phyloP scores from a whole-genome alignment of 2,113 vertebrate genomes.

The Romanogobio albipinnatus region DNA sequence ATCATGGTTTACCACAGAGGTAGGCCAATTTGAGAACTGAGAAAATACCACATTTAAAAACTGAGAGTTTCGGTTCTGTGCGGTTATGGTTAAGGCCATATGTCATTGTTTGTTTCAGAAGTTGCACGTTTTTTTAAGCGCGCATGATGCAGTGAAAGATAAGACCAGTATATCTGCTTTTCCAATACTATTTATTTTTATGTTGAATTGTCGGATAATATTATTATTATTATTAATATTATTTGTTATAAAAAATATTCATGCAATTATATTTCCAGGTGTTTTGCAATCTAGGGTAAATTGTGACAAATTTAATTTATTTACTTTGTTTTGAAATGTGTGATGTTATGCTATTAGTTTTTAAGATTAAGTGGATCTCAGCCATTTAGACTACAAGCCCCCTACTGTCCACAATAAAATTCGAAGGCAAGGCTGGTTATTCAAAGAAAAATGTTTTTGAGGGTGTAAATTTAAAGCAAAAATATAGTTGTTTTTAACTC shows the following conservation, averaged over 20 bases:
- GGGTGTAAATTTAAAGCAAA: too few species aligned
- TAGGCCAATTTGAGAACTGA: constrained; percentile 39
- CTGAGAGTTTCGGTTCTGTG: not conserved
- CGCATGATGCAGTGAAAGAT: not conserved
- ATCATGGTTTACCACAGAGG: constrained; percentile 46
- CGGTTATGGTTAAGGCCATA: not conserved
- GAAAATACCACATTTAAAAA: constrained; percentile 11
- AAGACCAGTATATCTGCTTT: not conserved
- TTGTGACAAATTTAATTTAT: not conserved
- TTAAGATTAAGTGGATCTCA: too few species aligned
- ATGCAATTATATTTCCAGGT: too few species aligned
- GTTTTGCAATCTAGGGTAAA: not conserved
- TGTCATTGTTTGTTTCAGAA: not conserved
- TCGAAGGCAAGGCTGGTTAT: not conserved
- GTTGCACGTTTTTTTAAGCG: not conserved
- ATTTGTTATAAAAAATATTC: not conserved
- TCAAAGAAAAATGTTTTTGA: too few species aligned
- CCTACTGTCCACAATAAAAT: not conserved
- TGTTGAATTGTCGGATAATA: not conserved
- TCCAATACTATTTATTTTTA: not conserved
- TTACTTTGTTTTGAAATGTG: not conserved
- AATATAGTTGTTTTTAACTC: too few species aligned
- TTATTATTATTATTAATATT: not conserved
- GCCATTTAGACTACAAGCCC: not conserved
- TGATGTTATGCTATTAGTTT: too few species aligned